phyloP scores from a whole-genome alignment of 2,888 invertebrate species.

The Trimorus sp. region DNA sequence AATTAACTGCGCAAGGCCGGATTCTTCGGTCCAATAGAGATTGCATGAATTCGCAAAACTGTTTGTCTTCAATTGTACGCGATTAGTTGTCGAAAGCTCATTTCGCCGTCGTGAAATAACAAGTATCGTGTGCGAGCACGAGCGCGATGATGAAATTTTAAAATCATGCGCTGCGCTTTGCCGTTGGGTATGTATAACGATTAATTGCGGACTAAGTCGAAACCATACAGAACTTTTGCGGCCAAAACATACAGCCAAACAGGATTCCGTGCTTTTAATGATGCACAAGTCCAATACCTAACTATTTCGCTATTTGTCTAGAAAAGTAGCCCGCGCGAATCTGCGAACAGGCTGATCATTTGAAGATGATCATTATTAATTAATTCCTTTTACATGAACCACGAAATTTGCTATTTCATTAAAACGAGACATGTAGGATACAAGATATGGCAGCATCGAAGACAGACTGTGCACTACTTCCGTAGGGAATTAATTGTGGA shows the following conservation, averaged over 20 bases:
- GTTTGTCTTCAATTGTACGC: slow-evolving; percentile 18
- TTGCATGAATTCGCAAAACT: slow-evolving; percentile 18
- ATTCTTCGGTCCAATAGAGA: not conserved
- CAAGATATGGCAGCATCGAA: no score
- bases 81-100: slow-evolving; percentile 26
- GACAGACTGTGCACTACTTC: no score
- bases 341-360: slow-evolving; percentile 29
- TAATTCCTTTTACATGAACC: slow-evolving; percentile 17
- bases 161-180: slow-evolving; percentile 45
- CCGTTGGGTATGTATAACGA: slow-evolving; percentile 33
- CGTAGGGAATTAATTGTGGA: no score
- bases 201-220: slow-evolving; percentile 54
- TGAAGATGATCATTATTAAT: slow-evolving; percentile 46
- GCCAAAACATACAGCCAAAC: slow-evolving; percentile 46
- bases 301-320: slow-evolving; percentile 52
- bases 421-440: no score
- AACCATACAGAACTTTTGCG: slow-evolving; percentile 52
- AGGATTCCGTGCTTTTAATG: slow-evolving; percentile 53
- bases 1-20: slow-evolving; percentile 22
- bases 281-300: slow-evolving; percentile 56
- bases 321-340: slow-evolving; percentile 42
- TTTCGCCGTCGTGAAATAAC: slow-evolving; percentile 26
- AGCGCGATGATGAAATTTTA: slow-evolving; percentile 50
- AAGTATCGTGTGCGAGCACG: slow-evolving; percentile 17
- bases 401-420: no score